Evolutionary conservation across 2,113 vertebrate genomes (phyloP).

Genomic region (Tichodroma muraria): DNA sequence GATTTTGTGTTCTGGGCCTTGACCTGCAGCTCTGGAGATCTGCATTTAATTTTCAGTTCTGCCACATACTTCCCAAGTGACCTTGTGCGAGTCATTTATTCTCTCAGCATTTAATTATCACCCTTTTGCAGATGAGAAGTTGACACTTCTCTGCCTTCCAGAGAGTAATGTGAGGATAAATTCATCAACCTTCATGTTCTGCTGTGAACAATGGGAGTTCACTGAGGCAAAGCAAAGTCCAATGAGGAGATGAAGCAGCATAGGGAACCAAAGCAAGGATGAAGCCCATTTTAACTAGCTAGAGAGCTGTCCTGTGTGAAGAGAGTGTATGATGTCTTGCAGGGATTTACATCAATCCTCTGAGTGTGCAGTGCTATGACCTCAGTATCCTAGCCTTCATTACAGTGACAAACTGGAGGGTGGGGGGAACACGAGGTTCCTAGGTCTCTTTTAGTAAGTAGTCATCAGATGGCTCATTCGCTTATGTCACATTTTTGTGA

Average conservation of each 20-base stretch:
- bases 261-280: not conserved
- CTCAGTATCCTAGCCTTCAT: not conserved
- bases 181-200: slow-evolving; percentile 62
- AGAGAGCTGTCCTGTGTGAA: not conserved
- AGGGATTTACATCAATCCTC: slow-evolving; percentile 8
- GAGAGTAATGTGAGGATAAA: slow-evolving; percentile 66
- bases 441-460: not conserved
- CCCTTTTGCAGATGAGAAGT: slow-evolving; percentile 66
- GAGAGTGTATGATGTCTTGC: not conserved
- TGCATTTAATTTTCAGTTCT: slow-evolving; percentile 62
- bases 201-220: slow-evolving; percentile 48
- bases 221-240: slow-evolving; percentile 40
- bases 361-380: not conserved
- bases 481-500: not conserved
- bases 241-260: slow-evolving; percentile 9
- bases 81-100: slow-evolving; percentile 63
- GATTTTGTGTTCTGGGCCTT: slow-evolving; percentile 42
- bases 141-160: slow-evolving; percentile 60
- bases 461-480: not conserved
- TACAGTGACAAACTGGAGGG: not conserved
- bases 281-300: not conserved
- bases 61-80: slow-evolving; percentile 63
- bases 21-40: slow-evolving; percentile 52
- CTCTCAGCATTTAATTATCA: slow-evolving; percentile 67
- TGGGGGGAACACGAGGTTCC: not conserved